Base-by-base conservation (phyloP, 2,888 invertebrate species). In the Erebia epiphron region DNA sequence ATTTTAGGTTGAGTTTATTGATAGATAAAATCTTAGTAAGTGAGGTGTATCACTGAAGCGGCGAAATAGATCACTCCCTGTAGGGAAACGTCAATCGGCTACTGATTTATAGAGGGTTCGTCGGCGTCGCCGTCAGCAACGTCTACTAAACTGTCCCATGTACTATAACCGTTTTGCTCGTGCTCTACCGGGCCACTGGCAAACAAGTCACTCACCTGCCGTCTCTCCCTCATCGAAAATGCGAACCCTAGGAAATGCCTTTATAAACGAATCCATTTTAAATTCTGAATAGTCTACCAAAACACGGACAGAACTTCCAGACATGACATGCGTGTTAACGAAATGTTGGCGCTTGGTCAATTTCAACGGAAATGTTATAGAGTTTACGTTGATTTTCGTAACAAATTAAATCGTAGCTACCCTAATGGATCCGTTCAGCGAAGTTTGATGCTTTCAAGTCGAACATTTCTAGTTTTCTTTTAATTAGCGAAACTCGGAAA, bases 161-260 rank as follows among this genome's bases (percentile, higher is more conserved):
- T 67, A 49, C 67, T 58, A 50, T 11, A 67, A 60, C 58, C 84
- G 86, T 91, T 91, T 91, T 90, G 88, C 89, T 92, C 89, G 85
- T 87, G 83, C 86, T 86, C 79, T 81, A 86, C 79, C 82, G 82
- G 80, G 82, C 84, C 83, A 85, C 87, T 81, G 86, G 89, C 92
- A 92, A 93, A 93, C 92, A 93, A 92, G 91, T 93, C 92, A 93
- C 91, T 93, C 92, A 91, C 90, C 89, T 90, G 90, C 85, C 90
- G 86, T 80, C 83, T 84, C 87, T 85, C 83, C 86, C 89, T 90
- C 89, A 90, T 91, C 87, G 88, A 90, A 90, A 91, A 90, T 90
- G 86, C 89, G 88, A 88, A 85, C 87, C 86, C 85, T 83, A 84
- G 86, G 87, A 89, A 91, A 91, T 90, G 85, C 89, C 86, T 90